Conservation (phyloP, 2,888 invertebrate genomes). For the Platerodrilus igneus region DNA sequence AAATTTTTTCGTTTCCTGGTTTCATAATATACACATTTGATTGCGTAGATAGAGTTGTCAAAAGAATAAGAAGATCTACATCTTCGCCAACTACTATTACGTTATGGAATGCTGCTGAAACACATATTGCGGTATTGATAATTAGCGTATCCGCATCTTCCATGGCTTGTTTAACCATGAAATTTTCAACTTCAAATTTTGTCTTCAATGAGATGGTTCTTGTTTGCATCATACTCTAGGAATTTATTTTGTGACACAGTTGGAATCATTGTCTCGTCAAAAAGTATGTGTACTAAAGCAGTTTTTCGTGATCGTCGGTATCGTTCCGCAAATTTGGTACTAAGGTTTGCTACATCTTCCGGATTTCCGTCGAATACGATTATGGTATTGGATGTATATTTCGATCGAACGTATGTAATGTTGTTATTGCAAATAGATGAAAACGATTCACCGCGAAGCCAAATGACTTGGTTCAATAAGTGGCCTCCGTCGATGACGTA, state of each 20-base stretch:
- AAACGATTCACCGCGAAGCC: constrained; percentile 24
- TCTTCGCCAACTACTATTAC: too few species aligned
- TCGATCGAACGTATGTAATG: constrained; percentile 25
- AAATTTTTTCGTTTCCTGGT: constrained; percentile 24
- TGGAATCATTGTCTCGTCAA: constrained; percentile 26
- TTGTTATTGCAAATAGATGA: constrained; percentile 28
- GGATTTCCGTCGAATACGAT: constrained; percentile 30
- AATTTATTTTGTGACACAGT: constrained; percentile 24
- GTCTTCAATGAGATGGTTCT: constrained; percentile 26
- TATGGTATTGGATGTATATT: constrained; percentile 21
- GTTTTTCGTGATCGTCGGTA: constrained; percentile 27
- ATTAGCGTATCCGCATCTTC: too few species aligned
- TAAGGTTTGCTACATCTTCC: constrained; percentile 22
- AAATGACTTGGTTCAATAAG: constrained; percentile 30
- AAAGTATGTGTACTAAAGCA: constrained; percentile 29
- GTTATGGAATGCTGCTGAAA: too few species aligned
- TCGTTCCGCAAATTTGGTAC: constrained; percentile 31
- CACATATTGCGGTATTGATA: too few species aligned
- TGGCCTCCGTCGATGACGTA: constrained; percentile 32
- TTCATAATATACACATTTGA: too few species aligned
- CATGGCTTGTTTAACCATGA: too few species aligned
- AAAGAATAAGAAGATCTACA: too few species aligned
- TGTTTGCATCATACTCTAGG: too few species aligned
- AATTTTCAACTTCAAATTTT: too few species aligned
- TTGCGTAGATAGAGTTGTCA: too few species aligned